phyloP scores from a whole-genome alignment of 2,797 vertebrate species.

The Bufotes viridis region DNA sequence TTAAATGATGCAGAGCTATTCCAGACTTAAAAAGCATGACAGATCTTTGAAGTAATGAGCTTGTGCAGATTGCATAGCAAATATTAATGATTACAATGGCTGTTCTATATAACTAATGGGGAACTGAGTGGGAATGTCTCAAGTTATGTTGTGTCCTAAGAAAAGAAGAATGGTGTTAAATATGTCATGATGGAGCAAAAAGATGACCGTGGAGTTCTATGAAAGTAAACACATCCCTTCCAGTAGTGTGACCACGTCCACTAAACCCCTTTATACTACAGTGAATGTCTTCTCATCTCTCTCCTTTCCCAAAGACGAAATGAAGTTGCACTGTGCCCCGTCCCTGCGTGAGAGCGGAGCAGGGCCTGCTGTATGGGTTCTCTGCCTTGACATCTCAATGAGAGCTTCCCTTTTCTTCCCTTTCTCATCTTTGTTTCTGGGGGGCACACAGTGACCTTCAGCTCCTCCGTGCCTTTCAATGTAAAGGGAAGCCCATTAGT shows the following conservation, averaged over 20 bases:
- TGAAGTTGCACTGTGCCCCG: constrained; percentile 67
- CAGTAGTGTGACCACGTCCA: constrained; percentile 49
- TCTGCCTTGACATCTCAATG: constrained; percentile 88
- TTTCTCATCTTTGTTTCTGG: constrained; percentile 67
- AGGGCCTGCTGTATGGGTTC: constrained; percentile 67
- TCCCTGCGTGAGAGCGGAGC: constrained; percentile 69
- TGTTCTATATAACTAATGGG: constrained; percentile 1
- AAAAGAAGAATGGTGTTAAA: constrained; percentile 34
- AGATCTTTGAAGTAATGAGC: constrained; percentile 24
- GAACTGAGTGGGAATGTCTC: not conserved
- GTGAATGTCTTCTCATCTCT: constrained; percentile 62
- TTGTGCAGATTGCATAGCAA: not conserved
- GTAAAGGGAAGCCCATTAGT: constrained; percentile 67
- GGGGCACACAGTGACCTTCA: constrained; percentile 66
- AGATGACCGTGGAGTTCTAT: constrained; percentile 30
- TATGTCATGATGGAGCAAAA: constrained; percentile 40
- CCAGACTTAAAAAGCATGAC: constrained; percentile 17
- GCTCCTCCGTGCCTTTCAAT: constrained; percentile 65
- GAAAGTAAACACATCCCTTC: constrained; percentile 43
- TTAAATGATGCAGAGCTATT: constrained; percentile 2
- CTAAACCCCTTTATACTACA: constrained; percentile 49
- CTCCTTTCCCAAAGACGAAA: constrained; percentile 64
- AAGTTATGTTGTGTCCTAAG: constrained; percentile 12
- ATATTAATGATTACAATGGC: constrained; percentile 19
- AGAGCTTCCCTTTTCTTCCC: constrained; percentile 70